phyloP scores from a whole-genome alignment of 2,113 vertebrate genomes.

The Leucopternis melanops region DNA sequence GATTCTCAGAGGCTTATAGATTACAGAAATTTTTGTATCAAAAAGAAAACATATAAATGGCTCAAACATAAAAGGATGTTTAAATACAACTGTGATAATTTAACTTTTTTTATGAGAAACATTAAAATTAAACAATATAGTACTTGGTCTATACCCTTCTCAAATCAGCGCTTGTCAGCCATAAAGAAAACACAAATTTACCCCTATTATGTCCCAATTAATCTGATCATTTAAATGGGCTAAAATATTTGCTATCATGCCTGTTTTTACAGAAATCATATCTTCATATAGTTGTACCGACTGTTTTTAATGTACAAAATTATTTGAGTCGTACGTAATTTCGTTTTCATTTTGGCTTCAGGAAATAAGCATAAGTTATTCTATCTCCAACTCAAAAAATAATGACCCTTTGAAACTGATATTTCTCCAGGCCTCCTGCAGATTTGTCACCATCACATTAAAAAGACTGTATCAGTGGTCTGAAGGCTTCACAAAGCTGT shows the following conservation, averaged over 20 bases:
- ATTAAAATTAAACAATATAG: not conserved
- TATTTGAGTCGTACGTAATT: fast-evolving
- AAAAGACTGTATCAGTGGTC: not conserved
- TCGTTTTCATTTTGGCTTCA: not conserved
- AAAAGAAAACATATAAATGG: not conserved
- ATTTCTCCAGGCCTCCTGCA: not conserved
- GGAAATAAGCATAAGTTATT: not conserved
- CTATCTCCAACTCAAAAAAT: not conserved
- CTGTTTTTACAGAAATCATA: not conserved
- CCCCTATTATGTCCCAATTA: not conserved
- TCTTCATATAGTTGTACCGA: not conserved
- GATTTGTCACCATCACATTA: not conserved
- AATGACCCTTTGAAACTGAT: not conserved
- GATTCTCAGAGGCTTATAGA: not conserved
- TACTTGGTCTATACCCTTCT: not conserved
- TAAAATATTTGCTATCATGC: not conserved
- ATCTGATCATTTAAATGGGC: not conserved
- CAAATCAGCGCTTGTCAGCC: not conserved
- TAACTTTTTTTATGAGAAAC: not conserved
- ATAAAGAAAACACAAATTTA: not conserved
- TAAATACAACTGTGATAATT: not conserved
- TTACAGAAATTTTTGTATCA: not conserved
- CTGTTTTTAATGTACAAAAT: not conserved
- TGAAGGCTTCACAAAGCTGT: not conserved
- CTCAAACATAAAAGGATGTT: not conserved